Evolutionary conservation across 64 coral and sea anemone species (phyloP).

Genomic region (Actinia equina): DNA sequence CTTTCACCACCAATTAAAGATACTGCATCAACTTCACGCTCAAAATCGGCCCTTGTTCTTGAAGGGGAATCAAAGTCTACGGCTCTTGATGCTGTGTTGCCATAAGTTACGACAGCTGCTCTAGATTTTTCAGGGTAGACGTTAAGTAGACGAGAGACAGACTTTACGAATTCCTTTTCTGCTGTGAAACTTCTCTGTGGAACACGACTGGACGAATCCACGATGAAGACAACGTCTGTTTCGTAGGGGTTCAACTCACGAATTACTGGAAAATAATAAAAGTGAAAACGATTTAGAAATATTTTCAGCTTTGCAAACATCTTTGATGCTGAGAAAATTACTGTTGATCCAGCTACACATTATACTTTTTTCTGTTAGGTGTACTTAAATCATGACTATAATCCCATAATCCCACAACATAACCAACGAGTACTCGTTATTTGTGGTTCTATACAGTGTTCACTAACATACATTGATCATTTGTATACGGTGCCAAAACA

Average conservation of each 20-base stretch:
- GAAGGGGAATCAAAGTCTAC: neutral
- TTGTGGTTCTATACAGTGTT: too few species aligned
- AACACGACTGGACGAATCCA: slow-evolving; percentile 43
- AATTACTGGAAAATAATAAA: neutral
- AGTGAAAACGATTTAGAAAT: neutral
- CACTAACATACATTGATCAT: too few species aligned
- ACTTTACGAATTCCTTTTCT: slow-evolving; percentile 69
- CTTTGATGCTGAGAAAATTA: neutral
- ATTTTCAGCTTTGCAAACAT: neutral
- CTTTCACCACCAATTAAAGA: slow-evolving; percentile 13
- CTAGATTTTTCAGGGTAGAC: slow-evolving; percentile 47
- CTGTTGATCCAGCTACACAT: too few species aligned
- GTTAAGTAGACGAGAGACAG: slow-evolving; percentile 44
- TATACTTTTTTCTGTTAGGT: too few species aligned
- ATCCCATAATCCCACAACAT: too few species aligned
- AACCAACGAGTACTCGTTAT: too few species aligned
- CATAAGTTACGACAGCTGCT: slow-evolving; percentile 47
- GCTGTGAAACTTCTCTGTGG: slow-evolving; percentile 12
- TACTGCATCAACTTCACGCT: neutral
- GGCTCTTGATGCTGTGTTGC: neutral
- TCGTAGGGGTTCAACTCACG: neutral
- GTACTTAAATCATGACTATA: too few species aligned
- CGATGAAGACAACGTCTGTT: slow-evolving; percentile 48
- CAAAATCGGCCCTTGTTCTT: neutral
- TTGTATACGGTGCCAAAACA: too few species aligned